Base-by-base conservation (phyloP, 2,797 vertebrate species). In the Telmatherina bonti region DNA sequence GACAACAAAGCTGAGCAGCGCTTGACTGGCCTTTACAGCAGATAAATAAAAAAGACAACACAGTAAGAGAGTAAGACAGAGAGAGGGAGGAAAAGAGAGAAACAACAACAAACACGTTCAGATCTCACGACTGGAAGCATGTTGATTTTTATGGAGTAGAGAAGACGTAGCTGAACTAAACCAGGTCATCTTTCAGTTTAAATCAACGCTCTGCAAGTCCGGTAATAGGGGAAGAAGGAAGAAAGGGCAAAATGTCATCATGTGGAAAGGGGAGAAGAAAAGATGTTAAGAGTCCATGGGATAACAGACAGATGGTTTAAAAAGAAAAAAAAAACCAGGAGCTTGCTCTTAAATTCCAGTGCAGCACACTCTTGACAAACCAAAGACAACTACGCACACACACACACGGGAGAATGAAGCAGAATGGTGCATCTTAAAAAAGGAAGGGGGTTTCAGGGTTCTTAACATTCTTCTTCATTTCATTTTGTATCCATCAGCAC, bases 1-100 rank as follows among this genome's bases (percentile, higher is more conserved):
- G 94, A 95, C 94, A 95, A 95, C 94, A 95, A 94, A 95, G 94
- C 86, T 65, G 87, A 92, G 91, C 83, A 91, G 91, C 60, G 89
- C 90, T 92, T 92, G 92, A 93, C 92, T 93, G 92, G 93, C 91
- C 92, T 94, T 94, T 93, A 91, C 85, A 89, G 85, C 63, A 66
- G 88, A 91, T 92, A 91, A 93, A 95, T 92, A 94, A 91, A 94
- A 93, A 93, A 91, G 88, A 92, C 92, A 93, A 92, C 88, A 92
- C 80, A 81, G 87, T 90, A 83, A 85, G 76, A 82, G 67, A 78
- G 78, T 73, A 72, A 87, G 79, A 78, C 41, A 63, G 82, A 85
- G 67, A 69, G 68, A 58, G 51, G 33, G 62, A 72, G 60, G 59
- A 22, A 79, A 60, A 72, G 72, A 74, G 78, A 84, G 77, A 69